Percentiles rank a stretch among this genome's conserved stretches.
Evolutionary conservation across 2,888 invertebrate genomes (phyloP).

Genomic region (Drosophila diplacantha): DNA sequence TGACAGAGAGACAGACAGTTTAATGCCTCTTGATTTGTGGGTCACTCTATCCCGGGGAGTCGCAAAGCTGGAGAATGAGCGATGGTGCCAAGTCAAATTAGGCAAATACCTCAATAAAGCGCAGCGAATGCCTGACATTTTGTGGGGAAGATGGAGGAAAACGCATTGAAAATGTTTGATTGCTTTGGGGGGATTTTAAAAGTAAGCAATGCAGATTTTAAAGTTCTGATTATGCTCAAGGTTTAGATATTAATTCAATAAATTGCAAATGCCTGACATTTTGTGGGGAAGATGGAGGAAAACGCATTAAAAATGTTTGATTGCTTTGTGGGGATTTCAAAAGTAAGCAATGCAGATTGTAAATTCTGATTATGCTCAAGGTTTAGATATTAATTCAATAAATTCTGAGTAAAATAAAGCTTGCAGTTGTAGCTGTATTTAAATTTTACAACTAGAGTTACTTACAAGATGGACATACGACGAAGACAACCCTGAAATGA

Average conservation of each 20-base stretch:
- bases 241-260: background rate
- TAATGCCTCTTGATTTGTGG: slow-evolving; percentile 68
- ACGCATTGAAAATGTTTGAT: slow-evolving; percentile 14
- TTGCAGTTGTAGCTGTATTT: background rate
- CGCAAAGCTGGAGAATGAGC: slow-evolving; percentile 2
- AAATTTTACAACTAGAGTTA: background rate
- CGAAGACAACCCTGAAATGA: slow-evolving; percentile 12
- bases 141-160: slow-evolving; percentile 2
- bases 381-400: background rate
- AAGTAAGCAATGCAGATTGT: too few relatives aligned
- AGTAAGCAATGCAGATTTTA: too few relatives aligned
- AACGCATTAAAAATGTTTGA: slow-evolving; percentile 14
- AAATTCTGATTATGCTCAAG: too few relatives aligned
- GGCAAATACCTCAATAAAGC: slow-evolving; percentile 37
- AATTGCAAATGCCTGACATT: slow-evolving; percentile 24
- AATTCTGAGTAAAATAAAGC: background rate
- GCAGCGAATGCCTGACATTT: slow-evolving; percentile 30
- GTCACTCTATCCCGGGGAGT: slow-evolving; percentile 34
- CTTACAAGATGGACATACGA: slow-evolving; percentile 5
- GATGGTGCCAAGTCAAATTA: slow-evolving; percentile 32
- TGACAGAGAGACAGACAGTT: slow-evolving; percentile 39
- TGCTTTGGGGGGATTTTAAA: background rate
- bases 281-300: slow-evolving; percentile 3
- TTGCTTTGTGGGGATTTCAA: background rate
- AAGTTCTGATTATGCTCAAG: too few relatives aligned